Evolutionary conservation across 2,113 vertebrate genomes (phyloP).

Genomic region (Rhizomys pruinosus): DNA sequence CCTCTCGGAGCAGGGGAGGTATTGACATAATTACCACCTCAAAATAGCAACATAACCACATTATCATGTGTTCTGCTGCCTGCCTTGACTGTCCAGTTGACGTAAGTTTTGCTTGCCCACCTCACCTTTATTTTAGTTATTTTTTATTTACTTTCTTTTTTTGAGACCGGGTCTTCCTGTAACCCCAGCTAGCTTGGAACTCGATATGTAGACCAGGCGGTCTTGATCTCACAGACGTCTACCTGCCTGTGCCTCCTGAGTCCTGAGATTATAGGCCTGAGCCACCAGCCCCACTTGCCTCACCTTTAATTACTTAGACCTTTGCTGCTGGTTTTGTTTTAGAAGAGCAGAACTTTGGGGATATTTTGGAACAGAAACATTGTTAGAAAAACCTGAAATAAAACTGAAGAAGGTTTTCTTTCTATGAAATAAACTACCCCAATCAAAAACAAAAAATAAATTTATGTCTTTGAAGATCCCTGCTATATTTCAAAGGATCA

Average conservation of each 20-base stretch:
- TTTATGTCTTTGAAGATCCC: neutral
- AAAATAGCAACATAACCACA: neutral
- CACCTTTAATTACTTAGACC: neutral
- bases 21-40: neutral
- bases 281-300: no score
- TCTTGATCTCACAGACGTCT: no score
- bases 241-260: no score
- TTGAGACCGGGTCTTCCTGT: no score
- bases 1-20: neutral
- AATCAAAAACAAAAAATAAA: neutral
- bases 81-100: neutral
- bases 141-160: no score
- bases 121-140: neutral
- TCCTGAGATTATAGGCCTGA: no score
- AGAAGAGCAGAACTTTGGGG: neutral
- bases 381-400: conserved; percentile 1
- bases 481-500: neutral
- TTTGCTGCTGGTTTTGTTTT: neutral
- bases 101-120: neutral
- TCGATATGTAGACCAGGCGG: no score
- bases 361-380: conserved; percentile 16
- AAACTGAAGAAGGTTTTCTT: no score
- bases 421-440: no score
- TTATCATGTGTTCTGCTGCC: neutral
- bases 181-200: no score